Evolutionary conservation across 2,113 vertebrate genomes (phyloP).

Genomic region (Scomber scombrus): DNA sequence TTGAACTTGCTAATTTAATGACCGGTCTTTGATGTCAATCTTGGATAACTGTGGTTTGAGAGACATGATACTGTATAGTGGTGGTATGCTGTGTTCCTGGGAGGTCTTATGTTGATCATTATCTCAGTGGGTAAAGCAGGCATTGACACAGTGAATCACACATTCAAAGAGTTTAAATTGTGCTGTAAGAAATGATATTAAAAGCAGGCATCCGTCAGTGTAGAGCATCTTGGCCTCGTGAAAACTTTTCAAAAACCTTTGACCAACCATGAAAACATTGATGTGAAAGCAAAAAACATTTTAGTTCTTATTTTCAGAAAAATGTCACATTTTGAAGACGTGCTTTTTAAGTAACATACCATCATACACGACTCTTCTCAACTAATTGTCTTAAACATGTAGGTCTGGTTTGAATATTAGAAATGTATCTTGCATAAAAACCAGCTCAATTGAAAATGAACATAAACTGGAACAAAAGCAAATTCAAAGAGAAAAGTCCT

Average conservation of each 20-base stretch:
- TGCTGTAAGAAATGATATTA: background rate
- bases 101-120: slow-evolving; percentile 30
- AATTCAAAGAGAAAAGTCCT: background rate
- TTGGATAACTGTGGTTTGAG: background rate
- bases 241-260: too few species aligned
- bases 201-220: background rate
- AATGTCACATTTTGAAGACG: background rate
- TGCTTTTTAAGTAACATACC: background rate
- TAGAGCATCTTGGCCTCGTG: too few species aligned
- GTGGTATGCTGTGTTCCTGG: slow-evolving; percentile 6
- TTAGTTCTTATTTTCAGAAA: background rate
- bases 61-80: background rate
- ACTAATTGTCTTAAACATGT: background rate
- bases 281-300: background rate
- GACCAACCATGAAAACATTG: background rate
- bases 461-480: background rate
- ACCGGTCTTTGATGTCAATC: background rate
- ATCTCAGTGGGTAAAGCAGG: slow-evolving; percentile 14
- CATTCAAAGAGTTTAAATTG: background rate
- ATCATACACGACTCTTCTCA: background rate
- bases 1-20: background rate
- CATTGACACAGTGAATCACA: background rate
- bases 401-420: background rate
- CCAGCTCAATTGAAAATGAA: background rate
- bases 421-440: background rate